Evolutionary conservation across 2,113 vertebrate genomes (phyloP).

Genomic region (Daboia siamensis): DNA sequence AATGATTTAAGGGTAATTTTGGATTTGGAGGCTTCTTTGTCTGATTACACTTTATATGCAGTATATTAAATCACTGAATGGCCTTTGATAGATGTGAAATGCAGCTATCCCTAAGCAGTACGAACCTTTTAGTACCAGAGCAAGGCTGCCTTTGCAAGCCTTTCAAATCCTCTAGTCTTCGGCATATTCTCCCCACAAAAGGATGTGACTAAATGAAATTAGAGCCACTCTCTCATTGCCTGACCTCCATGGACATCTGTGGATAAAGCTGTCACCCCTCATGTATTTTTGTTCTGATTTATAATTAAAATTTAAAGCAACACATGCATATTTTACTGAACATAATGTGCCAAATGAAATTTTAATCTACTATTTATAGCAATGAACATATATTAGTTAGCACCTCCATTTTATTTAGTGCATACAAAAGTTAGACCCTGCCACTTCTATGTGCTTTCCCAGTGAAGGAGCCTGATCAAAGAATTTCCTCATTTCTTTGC

Average conservation of each 20-base stretch:
- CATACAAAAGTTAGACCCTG: slow-evolving; percentile 1
- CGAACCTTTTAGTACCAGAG: slow-evolving; percentile 31
- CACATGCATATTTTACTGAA: slow-evolving; percentile 91
- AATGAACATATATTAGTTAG: neutral
- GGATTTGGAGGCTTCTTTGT: slow-evolving; percentile 24
- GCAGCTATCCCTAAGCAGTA: slow-evolving; percentile 34
- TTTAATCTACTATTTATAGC: slow-evolving; percentile 76
- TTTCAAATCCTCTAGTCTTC: slow-evolving; percentile 57
- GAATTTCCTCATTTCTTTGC: neutral
- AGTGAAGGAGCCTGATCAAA: neutral
- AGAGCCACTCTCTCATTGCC: slow-evolving; percentile 60
- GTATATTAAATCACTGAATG: neutral
- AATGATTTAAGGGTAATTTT: neutral
- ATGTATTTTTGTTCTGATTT: slow-evolving; percentile 82
- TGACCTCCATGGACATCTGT: slow-evolving; percentile 68
- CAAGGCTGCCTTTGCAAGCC: slow-evolving; percentile 34
- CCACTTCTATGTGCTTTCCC: neutral
- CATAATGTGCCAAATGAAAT: slow-evolving; percentile 88
- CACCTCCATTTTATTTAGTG: slow-evolving; percentile 35
- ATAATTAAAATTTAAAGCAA: slow-evolving; percentile 90
- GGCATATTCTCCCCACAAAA: slow-evolving; percentile 33
- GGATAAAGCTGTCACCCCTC: slow-evolving; percentile 78
- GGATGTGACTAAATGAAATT: slow-evolving; percentile 58
- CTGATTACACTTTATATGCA: slow-evolving; percentile 12
- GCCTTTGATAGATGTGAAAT: slow-evolving; percentile 37